These are phyloP conservation scores for Phorcus lineatus DNA, from an alignment of 2,888 invertebrate species.

Conservation along the genomic window DNA sequence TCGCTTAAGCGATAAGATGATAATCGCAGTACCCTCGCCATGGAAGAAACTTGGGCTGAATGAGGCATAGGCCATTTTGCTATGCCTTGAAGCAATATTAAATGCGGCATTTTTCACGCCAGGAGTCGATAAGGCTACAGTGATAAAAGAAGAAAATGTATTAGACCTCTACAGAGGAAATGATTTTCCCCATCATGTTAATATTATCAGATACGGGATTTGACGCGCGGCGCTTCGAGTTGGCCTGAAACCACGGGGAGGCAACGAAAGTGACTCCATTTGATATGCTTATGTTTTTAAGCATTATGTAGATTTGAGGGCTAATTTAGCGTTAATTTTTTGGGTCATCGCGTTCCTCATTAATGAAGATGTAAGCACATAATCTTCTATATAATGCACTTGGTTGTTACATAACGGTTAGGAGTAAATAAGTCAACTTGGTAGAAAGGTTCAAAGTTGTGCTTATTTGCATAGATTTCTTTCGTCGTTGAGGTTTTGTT, in stretches of 20 bases:
- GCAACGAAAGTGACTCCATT: not conserved
- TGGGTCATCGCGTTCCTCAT: too few species aligned
- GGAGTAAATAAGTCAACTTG: too few species aligned
- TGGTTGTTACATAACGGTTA: too few species aligned
- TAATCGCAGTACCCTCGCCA: not conserved
- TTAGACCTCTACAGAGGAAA: slow-evolving; percentile 20
- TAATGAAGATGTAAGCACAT: too few species aligned
- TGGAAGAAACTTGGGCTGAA: not conserved
- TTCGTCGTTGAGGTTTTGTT: too few species aligned
- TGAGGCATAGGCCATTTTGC: not conserved
- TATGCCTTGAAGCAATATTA: slow-evolving; percentile 22
- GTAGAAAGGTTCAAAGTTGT: too few species aligned
- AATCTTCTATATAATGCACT: too few species aligned
- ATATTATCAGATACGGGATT: slow-evolving; percentile 17
- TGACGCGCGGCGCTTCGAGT: slow-evolving; percentile 1
- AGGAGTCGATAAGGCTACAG: not conserved
- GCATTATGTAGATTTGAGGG: too few species aligned
- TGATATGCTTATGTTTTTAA: too few species aligned
- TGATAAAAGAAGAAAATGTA: slow-evolving; percentile 23
- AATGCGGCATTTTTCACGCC: slow-evolving; percentile 21
- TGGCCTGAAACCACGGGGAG: not conserved
- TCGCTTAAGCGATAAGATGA: slow-evolving; percentile 5
- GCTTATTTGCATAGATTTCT: too few species aligned
- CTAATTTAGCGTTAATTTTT: too few species aligned
- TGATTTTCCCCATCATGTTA: slow-evolving; percentile 30